Base-by-base conservation (phyloP, 2,888 invertebrate species). In the Hofmannophila pseudospretella region DNA sequence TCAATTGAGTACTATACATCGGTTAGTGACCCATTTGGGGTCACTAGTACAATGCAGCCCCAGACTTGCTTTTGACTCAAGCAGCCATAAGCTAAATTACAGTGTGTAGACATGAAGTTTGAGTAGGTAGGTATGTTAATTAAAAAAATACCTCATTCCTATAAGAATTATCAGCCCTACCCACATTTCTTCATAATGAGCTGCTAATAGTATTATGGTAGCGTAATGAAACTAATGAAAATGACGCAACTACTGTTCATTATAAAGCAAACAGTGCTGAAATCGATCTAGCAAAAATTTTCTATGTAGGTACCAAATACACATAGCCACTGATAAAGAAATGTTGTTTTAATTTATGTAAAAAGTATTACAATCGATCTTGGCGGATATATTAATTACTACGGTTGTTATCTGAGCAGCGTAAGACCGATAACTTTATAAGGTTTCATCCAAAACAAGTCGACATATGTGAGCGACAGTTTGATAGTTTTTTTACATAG, bases 391-490 rank as follows among this genome's bases (percentile, higher is more conserved):
- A 27, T 11, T 10, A 11, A 11, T 27, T 4, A 11, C 11, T 11
- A 10, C 4, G 7, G 11, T 11, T 11, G 4, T 1, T 11, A 5
- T 23, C 8, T 26, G 10, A 26, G 4, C 3, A 13, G 28, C 4
- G 2, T 12, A 13, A 13, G 7, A 33, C 9, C 2, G 12, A 28
- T 36, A 34, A 35, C 48, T 41, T 55, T 47, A 27, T 58, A 64
- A 27, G 61, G 59, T 54, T 64, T 67, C 60, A n/a, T 22, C 4
- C 41, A 56, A 60, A 63, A 56, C 46, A 48, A 36, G 47, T 57
- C 35, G 44, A 34, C 31, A 43, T 36, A 23, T 19, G 36, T 27
- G 26, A 19, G 34, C 35, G 22, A 36, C 7, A 23, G 7, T 2
- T n/a, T 23, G 2, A n/a, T 23, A 2, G n/a, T 2, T 23, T n/a